Base-by-base conservation (phyloP, 1,140 invertebrate genomes). In the Cotesia glomerata region DNA sequence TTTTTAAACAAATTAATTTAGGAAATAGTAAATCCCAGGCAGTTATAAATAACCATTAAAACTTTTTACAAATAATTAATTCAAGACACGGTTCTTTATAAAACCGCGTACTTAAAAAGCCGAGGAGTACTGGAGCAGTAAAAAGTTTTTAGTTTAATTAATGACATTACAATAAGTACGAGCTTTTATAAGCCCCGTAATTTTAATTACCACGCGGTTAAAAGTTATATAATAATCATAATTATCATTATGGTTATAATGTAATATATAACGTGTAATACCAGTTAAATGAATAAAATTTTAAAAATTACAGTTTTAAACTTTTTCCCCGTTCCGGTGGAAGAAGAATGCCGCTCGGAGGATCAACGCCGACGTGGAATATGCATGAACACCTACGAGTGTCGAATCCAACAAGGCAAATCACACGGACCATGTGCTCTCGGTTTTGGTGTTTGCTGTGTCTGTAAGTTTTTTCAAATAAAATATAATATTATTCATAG, bases 401-500 rank as follows among this genome's bases (percentile, higher is more conserved):
- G 95, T 77, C 88, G 91, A n/a, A 91, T 93, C 76, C 89, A 93
- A 74, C 90, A 90, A 32, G 94, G 95, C 1, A 89, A 88, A 66
- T 91, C 93, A 0, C 88, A 91, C 9, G 95, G 95, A 1, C 89
- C 91, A 70, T 96, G 95, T 79, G 94, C 94, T 0, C 89, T 94
- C 71, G 94, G 94, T 7, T 94, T 95, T 73, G 94, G 94, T 1
- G 93, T 95, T n/a, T 96, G 95, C 80, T 96, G 95, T 83, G 90
- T 95, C 34, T 95, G 94, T 94, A 84, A 93, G 93, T 93, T 67
- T 61, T 61, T 11, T 1, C 4, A 54, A 26, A 58, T 4, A 49
- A 54, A 67, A 58, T 54, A 71, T 56, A 51, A 39, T 45, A 54
- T 59, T 34, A 26, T 34, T 32, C 26, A 26, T 59, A 13, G 11